Evolutionary conservation across 2,888 invertebrate genomes (phyloP).

Genomic region (Mermis nigrescens): DNA sequence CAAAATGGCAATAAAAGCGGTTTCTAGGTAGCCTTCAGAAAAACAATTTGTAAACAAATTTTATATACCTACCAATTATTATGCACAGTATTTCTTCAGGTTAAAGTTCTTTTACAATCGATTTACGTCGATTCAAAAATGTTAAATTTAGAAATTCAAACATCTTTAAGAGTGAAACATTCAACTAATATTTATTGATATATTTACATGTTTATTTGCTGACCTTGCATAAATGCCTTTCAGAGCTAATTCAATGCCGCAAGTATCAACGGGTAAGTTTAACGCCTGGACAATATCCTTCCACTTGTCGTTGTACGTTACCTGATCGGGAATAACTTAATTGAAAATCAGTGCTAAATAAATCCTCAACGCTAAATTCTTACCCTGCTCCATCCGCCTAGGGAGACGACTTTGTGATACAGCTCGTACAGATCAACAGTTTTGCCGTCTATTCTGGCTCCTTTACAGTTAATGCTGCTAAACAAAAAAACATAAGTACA

Average conservation of each 20-base stretch:
- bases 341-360: not conserved
- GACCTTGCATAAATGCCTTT: constrained; percentile 63
- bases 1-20: no score
- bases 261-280: constrained; percentile 54
- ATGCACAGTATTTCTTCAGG: no score
- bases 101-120: no score
- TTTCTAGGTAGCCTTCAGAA: no score
- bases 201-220: no score
- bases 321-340: constrained; percentile 11
- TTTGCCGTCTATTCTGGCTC: constrained; percentile 62
- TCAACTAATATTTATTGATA: no score
- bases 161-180: not conserved
- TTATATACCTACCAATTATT: no score
- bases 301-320: constrained; percentile 24
- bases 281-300: constrained; percentile 22
- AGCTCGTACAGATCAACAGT: constrained; percentile 76
- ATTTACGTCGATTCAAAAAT: no score
- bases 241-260: constrained; percentile 66
- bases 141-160: no score
- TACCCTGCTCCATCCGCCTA: constrained; percentile 88
- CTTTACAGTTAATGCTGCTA: constrained; percentile 35
- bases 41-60: no score
- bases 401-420: constrained; percentile 69
- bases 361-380: constrained; percentile 17
- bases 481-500: no score